These are phyloP conservation scores for Oscheius sp. DNA, from an alignment of 2,888 invertebrate genomes.

Conservation along the genomic window DNA sequence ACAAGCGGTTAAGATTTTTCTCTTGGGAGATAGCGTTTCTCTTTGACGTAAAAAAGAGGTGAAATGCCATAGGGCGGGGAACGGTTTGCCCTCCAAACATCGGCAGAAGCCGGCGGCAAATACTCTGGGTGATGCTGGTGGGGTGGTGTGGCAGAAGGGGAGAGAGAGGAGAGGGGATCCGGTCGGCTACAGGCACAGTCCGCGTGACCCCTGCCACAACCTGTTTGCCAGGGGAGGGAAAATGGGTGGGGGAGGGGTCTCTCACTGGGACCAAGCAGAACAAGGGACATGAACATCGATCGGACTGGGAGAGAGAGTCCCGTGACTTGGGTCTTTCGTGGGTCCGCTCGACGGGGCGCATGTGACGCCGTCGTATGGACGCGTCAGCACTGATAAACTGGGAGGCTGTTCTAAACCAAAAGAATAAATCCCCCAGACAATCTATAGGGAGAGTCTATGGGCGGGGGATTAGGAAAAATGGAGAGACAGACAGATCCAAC, in stretches of 20 bases:
- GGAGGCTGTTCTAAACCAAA: not conserved
- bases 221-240: slow-evolving; percentile 3
- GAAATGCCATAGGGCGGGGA: slow-evolving; percentile 16
- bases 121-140: no score
- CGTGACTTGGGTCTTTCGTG: slow-evolving; percentile 11
- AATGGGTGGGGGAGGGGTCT: not conserved
- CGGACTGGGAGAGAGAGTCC: not conserved
- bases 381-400: slow-evolving; percentile 28
- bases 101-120: slow-evolving; percentile 20
- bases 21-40: not conserved
- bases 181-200: slow-evolving; percentile 14
- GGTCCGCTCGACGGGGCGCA: slow-evolving; percentile 7
- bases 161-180: slow-evolving; percentile 4
- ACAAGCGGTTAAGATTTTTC: slow-evolving; percentile 1
- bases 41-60: not conserved
- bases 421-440: not conserved
- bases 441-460: not conserved
- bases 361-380: slow-evolving; percentile 23
- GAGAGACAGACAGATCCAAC: not conserved
- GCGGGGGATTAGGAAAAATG: not conserved
- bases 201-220: slow-evolving; percentile 24
- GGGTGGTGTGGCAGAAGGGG: no score
- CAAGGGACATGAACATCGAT: slow-evolving; percentile 6
- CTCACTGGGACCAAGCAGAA: no score
- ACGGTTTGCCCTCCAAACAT: slow-evolving; percentile 25